Percentiles rank a stretch among this genome's conserved stretches.
Evolutionary conservation across 2,888 invertebrate genomes (phyloP).

Genomic region (Conchocele bisecta): DNA sequence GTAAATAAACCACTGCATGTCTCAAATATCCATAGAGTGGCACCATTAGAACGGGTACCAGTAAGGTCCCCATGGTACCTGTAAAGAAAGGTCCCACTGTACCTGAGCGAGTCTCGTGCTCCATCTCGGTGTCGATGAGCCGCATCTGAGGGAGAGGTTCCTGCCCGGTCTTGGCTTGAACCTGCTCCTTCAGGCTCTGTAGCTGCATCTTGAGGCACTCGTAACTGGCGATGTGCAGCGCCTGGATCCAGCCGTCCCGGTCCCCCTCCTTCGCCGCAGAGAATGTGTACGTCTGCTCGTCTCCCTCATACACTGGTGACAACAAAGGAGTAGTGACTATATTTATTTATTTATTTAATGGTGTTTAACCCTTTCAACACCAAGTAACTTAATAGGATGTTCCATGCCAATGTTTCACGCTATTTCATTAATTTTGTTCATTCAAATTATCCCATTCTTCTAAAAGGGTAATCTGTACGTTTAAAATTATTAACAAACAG

Average conservation of each 20-base stretch:
- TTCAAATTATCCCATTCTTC: no score
- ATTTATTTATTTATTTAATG: no score
- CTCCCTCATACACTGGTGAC: slow-evolving; percentile 87
- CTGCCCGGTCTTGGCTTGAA: slow-evolving; percentile 77
- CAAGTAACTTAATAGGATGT: no score
- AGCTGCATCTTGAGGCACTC: slow-evolving; percentile 91
- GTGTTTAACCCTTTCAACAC: no score
- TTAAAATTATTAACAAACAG: no score
- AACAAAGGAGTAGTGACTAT: no score
- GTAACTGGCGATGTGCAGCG: slow-evolving; percentile 92
- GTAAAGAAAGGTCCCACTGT: slow-evolving; percentile 12
- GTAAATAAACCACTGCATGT: no score
- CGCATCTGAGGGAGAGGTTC: slow-evolving; percentile 75
- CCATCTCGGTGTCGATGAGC: slow-evolving; percentile 67
- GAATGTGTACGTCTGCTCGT: slow-evolving; percentile 88
- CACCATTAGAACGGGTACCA: neutral
- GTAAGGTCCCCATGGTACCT: neutral
- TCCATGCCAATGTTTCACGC: no score
- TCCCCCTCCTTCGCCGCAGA: slow-evolving; percentile 92
- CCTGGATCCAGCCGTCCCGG: slow-evolving; percentile 92
- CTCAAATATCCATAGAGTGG: neutral
- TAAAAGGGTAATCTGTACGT: no score
- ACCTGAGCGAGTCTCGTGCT: slow-evolving; percentile 70
- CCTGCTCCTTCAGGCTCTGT: slow-evolving; percentile 81
- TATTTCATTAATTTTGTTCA: no score